phyloP scores from a whole-genome alignment of 2,888 invertebrate species.

The Plusia festucae region DNA sequence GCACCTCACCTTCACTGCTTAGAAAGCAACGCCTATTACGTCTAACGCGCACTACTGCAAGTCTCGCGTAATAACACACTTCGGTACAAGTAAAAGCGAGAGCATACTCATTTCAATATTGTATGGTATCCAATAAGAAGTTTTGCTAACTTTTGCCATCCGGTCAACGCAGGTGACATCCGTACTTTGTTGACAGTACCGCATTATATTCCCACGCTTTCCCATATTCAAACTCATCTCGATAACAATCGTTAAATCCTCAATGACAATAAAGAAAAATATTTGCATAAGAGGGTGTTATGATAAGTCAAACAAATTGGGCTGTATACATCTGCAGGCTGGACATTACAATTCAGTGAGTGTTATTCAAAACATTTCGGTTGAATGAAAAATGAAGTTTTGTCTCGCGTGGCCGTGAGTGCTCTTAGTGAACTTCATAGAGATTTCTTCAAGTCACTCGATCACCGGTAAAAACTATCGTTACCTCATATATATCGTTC shows the following conservation, averaged over 20 bases:
- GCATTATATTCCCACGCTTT: constrained; percentile 70
- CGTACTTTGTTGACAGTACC: constrained; percentile 45
- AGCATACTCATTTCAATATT: constrained; percentile 68
- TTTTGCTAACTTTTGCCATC: constrained; percentile 43
- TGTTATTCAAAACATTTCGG: constrained; percentile 72
- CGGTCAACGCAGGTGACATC: constrained; percentile 45
- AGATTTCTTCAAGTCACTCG: background rate
- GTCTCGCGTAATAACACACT: constrained; percentile 65
- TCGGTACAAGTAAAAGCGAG: constrained; percentile 82
- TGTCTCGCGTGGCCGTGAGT: constrained; percentile 20
- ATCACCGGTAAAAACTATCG: background rate
- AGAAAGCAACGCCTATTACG: constrained; percentile 86
- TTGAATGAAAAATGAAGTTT: constrained; percentile 52
- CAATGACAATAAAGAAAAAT: constrained; percentile 78
- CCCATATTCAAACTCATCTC: constrained; percentile 64
- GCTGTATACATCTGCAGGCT: constrained; percentile 61
- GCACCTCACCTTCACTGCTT: constrained; percentile 87
- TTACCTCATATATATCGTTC: too few relatives aligned
- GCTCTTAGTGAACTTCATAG: constrained; percentile 7
- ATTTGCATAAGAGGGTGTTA: constrained; percentile 76
- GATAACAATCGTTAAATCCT: constrained; percentile 68
- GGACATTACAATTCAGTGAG: constrained; percentile 60
- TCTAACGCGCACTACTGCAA: constrained; percentile 71
- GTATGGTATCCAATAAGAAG: constrained; percentile 44
- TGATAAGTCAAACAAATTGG: constrained; percentile 74